Evolutionary conservation across 2,113 vertebrate species (phyloP).

Genomic region (Dinomys branickii): DNA sequence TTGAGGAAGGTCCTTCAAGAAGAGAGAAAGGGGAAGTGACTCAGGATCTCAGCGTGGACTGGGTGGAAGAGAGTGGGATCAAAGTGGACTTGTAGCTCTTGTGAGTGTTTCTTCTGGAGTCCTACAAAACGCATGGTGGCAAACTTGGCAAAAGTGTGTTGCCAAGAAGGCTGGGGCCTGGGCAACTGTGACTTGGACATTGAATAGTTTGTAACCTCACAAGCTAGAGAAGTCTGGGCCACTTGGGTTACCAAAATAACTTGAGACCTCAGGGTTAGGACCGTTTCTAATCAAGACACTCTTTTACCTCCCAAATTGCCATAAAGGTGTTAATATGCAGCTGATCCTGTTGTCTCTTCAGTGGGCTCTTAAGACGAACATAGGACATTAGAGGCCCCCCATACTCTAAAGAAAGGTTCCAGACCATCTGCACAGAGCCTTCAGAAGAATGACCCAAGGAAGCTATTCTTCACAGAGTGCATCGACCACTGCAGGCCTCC

Average conservation of each 20-base stretch:
- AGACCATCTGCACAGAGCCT: not conserved
- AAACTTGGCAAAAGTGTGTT: not conserved
- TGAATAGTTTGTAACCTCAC: not conserved
- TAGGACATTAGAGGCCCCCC: not conserved
- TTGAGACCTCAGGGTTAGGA: not conserved
- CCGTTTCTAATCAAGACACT: not conserved
- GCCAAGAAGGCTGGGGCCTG: not conserved
- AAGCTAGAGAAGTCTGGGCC: not conserved
- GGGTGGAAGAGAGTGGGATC: not conserved
- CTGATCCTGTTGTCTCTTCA: not conserved
- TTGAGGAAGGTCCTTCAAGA: not conserved
- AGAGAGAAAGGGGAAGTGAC: not conserved
- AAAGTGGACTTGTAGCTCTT: not conserved
- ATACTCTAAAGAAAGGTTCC: not conserved
- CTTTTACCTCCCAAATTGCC: not conserved
- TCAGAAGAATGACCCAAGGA: not conserved
- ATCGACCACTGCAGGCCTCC: not conserved
- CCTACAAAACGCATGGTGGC: not conserved
- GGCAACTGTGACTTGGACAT: not conserved
- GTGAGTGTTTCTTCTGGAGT: not conserved
- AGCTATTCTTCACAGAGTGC: no score
- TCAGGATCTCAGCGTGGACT: not conserved
- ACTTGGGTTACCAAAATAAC: not conserved
- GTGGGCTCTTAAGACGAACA: not conserved
- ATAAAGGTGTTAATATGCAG: not conserved